Base-by-base conservation (phyloP, 2,888 invertebrate species). In the Chydorus sphaericus region DNA sequence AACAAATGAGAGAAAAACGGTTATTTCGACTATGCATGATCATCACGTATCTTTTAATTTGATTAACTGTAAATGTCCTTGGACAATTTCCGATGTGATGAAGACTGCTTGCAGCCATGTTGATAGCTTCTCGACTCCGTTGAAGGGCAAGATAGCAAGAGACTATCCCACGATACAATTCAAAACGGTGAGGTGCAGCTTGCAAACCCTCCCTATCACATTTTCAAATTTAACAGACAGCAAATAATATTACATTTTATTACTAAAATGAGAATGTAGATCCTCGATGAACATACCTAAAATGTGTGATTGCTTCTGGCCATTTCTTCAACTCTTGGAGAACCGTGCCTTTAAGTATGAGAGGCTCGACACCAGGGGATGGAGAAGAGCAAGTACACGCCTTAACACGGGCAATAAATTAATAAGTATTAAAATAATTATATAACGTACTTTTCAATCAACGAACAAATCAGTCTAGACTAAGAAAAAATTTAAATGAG, bases 131-230 rank as follows among this genome's bases (percentile, higher is more conserved):
- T 64, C 82, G 73, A 29, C 78, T 69, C 55, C 85, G 73, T 61
- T 80, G 78, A 66, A 79, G 73, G 2, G 79, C 78, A 38, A 83
- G 69, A 64, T 85, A 85, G 66, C 82, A 81, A 61, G 83, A 82
- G 2, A 85, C 81, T 29, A 87, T 67, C n/a, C 85, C 85, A 69
- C 83, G 81, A 66, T 86, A 82, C 1, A 82, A 77, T 66, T 88
- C 88, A 66, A 77, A 82, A 59, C 82, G 75, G 63, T 75, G 74
- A 33, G 81, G 78, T 57, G 79, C 78, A 49, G 72, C 65, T 54
- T 70, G 68, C 58, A 80, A 71, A 0, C 82, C 83, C 66, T 83
- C 82, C 61, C 55, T 55, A 28, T 28, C 8, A 18, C 10, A 29
- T 50, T 50, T 16, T 30, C 18, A 44, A 11, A 11, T 44, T 8